Percentiles rank a stretch among this genome's conserved stretches.
These are phyloP conservation scores for Fragum sueziense DNA, from an alignment of 2,888 invertebrate genomes.

Conservation along the genomic window DNA sequence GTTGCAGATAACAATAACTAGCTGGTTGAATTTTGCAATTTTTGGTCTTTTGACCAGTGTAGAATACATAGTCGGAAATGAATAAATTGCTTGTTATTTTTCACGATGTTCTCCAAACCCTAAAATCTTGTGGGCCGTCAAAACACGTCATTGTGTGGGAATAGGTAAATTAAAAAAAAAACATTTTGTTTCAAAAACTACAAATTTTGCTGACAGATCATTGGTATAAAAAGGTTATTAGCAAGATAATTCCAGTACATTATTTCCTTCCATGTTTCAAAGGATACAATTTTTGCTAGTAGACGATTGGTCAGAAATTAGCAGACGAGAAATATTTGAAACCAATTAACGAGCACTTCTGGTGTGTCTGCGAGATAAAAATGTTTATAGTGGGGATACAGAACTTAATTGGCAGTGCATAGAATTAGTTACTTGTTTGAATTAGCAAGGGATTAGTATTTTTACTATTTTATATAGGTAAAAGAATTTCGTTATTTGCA, in stretches of 20 bases:
- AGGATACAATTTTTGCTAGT: background rate
- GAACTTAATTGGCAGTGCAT: background rate
- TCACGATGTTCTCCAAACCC: background rate
- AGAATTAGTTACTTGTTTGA: background rate
- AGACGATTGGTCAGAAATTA: background rate
- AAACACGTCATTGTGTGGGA: background rate
- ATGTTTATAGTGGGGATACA: background rate
- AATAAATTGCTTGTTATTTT: background rate
- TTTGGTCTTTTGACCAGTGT: too few species aligned
- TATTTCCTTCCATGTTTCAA: too few species aligned
- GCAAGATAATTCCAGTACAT: too few species aligned
- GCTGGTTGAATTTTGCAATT: background rate
- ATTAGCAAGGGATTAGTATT: too few species aligned
- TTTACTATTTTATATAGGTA: too few species aligned
- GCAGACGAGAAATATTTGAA: background rate
- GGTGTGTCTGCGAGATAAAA: background rate
- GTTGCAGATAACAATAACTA: background rate
- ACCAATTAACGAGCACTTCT: conserved; percentile 1
- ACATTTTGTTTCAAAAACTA: too few species aligned
- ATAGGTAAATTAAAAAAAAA: background rate
- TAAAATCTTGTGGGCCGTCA: background rate
- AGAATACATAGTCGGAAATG: background rate
- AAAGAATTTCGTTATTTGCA: too few species aligned
- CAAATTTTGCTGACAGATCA: too few species aligned
- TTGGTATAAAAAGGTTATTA: too few species aligned